Conservation (phyloP, 2,888 invertebrate species). For the Siphonodentalium dalli region DNA sequence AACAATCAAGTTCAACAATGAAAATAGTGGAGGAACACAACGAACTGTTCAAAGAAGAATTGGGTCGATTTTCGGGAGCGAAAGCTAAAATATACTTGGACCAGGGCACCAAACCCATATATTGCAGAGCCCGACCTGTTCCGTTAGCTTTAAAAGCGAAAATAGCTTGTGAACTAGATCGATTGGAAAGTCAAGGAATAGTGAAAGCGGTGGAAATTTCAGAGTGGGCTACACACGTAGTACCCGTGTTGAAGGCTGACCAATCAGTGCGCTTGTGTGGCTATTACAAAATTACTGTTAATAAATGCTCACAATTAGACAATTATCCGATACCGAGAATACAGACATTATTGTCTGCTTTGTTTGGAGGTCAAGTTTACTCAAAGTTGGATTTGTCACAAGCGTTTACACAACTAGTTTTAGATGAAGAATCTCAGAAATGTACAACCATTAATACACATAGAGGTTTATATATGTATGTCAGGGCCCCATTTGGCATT, state of each 20-base stretch:
- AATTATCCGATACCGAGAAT: conserved; percentile 4
- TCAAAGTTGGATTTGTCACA: conserved; percentile 35
- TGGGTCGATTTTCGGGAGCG: neutral
- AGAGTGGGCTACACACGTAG: conserved; percentile 13
- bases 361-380: too few relatives aligned
- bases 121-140: conserved; percentile 10
- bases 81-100: neutral
- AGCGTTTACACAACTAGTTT: conserved; percentile 33
- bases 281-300: conserved; percentile 27
- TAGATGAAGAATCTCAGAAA: conserved; percentile 25
- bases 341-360: too few relatives aligned
- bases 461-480: conserved; percentile 35
- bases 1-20: too few relatives aligned
- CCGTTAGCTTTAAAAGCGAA: conserved; percentile 10
- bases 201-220: conserved; percentile 6
- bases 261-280: conserved; percentile 19
- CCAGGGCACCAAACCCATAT: neutral
- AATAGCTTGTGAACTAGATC: conserved; percentile 7
- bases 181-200: conserved; percentile 4
- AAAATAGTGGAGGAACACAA: too few relatives aligned
- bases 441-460: conserved; percentile 34
- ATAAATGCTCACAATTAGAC: conserved; percentile 3
- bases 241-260: neutral
- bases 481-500: conserved; percentile 35
- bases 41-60: neutral